These are phyloP conservation scores for Archocentrus centrarchus DNA, from an alignment of 2,113 vertebrate genomes.

Conservation along the genomic window DNA sequence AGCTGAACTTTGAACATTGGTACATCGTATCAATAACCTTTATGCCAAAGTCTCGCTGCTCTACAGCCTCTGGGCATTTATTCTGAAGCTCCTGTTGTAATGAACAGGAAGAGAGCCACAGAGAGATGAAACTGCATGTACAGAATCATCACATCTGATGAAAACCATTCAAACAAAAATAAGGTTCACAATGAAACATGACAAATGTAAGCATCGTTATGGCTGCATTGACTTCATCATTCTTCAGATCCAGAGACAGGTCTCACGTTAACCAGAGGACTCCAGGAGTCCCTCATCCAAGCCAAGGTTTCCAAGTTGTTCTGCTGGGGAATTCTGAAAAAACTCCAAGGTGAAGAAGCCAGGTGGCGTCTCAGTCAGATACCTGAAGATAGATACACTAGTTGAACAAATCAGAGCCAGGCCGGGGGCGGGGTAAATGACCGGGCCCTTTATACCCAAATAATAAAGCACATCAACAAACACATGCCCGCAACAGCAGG, in stretches of 20 bases:
- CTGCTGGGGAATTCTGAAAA: not conserved
- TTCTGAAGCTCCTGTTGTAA: not conserved
- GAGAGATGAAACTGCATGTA: not conserved
- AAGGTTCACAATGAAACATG: not conserved
- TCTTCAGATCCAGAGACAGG: not conserved
- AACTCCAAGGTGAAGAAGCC: too few relatives aligned
- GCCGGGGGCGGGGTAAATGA: too few relatives aligned
- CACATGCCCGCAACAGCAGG: too few relatives aligned
- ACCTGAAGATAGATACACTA: too few relatives aligned
- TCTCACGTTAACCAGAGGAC: not conserved
- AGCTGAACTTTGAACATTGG: not conserved
- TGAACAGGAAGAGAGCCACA: not conserved
- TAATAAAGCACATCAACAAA: too few relatives aligned
- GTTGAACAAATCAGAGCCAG: too few relatives aligned
- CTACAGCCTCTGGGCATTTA: not conserved
- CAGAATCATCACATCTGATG: not conserved
- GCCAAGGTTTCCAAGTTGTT: not conserved
- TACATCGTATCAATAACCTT: not conserved
- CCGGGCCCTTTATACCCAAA: too few relatives aligned
- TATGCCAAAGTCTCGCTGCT: not conserved
- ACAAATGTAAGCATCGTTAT: not conserved
- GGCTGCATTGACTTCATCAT: not conserved
- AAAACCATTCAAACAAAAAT: not conserved
- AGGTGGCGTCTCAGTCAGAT: too few relatives aligned
- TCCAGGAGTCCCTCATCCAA: not conserved